A percentile compares a stretch with the other conserved stretches of the same genome.
Conservation (phyloP, 2,888 invertebrate genomes). For the Mechanitis mazaeus region DNA sequence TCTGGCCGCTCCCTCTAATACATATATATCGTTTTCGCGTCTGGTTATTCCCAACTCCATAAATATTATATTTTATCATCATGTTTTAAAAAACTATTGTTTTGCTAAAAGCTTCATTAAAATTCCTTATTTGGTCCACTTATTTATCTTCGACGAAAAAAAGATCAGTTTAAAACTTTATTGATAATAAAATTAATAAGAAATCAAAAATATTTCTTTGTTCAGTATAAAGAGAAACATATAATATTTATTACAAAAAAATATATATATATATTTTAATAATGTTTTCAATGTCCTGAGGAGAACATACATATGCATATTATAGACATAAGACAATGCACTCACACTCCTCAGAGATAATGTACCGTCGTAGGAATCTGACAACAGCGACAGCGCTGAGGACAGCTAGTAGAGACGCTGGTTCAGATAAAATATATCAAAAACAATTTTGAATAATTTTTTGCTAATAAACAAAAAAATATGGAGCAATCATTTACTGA, state of each 20-base stretch:
- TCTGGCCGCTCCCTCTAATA: conserved; percentile 38
- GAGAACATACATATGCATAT: not conserved
- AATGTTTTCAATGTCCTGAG: not conserved
- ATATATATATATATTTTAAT: no score
- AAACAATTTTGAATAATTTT: no score
- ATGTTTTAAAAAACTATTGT: not conserved
- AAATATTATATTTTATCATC: conserved; percentile 8
- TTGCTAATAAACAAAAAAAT: no score
- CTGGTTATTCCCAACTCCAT: conserved; percentile 28
- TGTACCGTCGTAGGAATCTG: conserved; percentile 5
- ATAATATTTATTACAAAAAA: no score
- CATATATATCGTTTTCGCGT: conserved; percentile 32
- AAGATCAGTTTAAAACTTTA: no score
- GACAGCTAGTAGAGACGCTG: conserved; percentile 1
- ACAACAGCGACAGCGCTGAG: not conserved
- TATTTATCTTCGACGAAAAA: no score
- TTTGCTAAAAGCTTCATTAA: not conserved
- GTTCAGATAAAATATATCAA: not conserved
- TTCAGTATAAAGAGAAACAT: no score
- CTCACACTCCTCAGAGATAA: not conserved
- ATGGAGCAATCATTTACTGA: no score
- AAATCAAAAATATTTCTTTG: no score
- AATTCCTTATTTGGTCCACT: not conserved
- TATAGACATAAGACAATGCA: not conserved
- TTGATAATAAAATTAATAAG: no score